Percentiles rank a stretch among this genome's conserved stretches.
These are phyloP conservation scores for Camponotus pennsylvanicus DNA, from an alignment of 1,140 invertebrate genomes.

Conservation along the genomic window DNA sequence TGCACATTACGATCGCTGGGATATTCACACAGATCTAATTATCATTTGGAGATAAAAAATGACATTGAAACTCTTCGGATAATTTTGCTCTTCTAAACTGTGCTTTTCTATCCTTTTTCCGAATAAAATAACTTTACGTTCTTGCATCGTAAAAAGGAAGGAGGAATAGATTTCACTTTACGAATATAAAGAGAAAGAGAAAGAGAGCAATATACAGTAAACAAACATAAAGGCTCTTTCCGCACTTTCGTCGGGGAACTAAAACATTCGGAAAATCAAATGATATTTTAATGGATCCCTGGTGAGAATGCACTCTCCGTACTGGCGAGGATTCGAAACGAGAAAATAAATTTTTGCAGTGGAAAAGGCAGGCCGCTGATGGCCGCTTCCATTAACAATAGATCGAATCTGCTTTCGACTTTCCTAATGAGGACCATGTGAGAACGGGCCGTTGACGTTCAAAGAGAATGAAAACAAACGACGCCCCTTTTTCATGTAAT, in stretches of 20 bases:
- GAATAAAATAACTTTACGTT: neutral
- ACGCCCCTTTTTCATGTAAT: constrained; percentile 27
- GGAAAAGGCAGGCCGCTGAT: constrained; percentile 29
- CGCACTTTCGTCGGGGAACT: neutral
- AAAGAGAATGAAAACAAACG: constrained; percentile 43
- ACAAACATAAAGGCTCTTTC: constrained; percentile 30
- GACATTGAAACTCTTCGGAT: neutral
- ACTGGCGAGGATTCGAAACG: neutral
- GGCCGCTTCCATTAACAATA: constrained; percentile 31
- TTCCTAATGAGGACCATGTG: constrained; percentile 55
- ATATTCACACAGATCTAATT: constrained; percentile 21
- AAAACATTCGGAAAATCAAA: constrained; percentile 52
- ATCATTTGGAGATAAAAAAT: constrained; percentile 12
- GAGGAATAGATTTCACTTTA: neutral
- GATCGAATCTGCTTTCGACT: constrained; percentile 44
- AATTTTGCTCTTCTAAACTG: neutral
- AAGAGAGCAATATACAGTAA: neutral
- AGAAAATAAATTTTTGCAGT: constrained; percentile 50
- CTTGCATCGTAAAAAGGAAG: neutral
- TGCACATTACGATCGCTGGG: constrained; percentile 66
- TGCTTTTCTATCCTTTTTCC: neutral
- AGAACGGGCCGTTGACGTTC: constrained; percentile 43
- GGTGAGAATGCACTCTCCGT: constrained; percentile 25
- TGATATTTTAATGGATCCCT: constrained; percentile 40
- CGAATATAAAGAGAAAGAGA: neutral